Evolutionary conservation across 2,888 invertebrate species (phyloP), one percentile per base, ranked within the genome.

Genomic region (Pogonocherus hispidulus): DNA sequence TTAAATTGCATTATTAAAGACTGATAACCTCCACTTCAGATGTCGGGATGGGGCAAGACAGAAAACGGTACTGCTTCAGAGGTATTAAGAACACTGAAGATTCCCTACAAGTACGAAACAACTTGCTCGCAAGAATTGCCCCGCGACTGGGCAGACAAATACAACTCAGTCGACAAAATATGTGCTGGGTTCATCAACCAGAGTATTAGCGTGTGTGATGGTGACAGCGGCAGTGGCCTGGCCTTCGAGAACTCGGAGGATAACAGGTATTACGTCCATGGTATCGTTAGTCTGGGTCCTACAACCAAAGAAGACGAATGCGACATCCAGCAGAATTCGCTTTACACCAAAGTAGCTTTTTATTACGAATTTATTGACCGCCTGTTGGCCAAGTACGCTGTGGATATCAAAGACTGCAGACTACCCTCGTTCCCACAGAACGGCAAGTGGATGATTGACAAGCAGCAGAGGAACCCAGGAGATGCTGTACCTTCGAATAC

Each of bases 151-250:
- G 66, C 63, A 8, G 63, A 66, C 35, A 69, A 64, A 59, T 73
- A 69, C 59, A 52, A 69, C 56, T 41, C 69, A 18, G 46, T 62
- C 3, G 73, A 71, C 59, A 73, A 73, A 57, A 67, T 73, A 8
- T 73, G 73, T 23, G 67, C 67, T 0, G 73, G 73, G n/a, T 67
- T 69, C 49, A 55, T 46, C 6, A 44, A 59, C 8, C 35, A 51
- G 22, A 73, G 64, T 35, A 68, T 57, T 1, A 71, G 73, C 27
- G 66, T 73, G 0, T 73, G 73, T 20, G 56, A 22, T 19, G 73
- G 73, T 2, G 73, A 73, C 60, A 73, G 73, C 9, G 73, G 73
- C 9, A 71, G 70, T 14, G 73, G 73, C 19, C 35, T 73, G 5
- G 51, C 66, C 5, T 73, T 69, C 52, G 41, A 47, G 64, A 71